Percentiles rank a stretch among this genome's conserved stretches.
These are phyloP conservation scores for Papilio dardanus DNA, from an alignment of 1,140 invertebrate species.

Conservation along the genomic window DNA sequence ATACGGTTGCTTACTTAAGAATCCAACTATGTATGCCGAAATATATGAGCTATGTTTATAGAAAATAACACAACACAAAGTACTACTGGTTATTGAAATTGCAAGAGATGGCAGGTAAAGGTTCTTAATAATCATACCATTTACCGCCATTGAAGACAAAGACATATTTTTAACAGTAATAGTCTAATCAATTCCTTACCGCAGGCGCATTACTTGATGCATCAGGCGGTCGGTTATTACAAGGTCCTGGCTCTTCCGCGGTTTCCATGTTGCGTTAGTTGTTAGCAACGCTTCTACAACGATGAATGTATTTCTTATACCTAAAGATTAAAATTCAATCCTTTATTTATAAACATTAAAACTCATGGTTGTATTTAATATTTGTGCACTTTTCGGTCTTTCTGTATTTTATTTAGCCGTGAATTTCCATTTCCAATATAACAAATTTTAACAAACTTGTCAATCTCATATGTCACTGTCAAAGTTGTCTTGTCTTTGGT, in stretches of 20 bases:
- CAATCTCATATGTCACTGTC: background rate
- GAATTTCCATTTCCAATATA: background rate
- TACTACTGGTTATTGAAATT: background rate
- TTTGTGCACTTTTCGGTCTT: background rate
- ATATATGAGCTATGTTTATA: too few species aligned
- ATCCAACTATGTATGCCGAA: too few species aligned
- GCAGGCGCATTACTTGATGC: slow-evolving; percentile 34
- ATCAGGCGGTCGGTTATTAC: background rate
- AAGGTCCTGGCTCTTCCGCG: background rate
- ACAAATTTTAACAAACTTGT: background rate
- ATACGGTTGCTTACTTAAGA: too few species aligned
- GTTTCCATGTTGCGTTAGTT: slow-evolving; percentile 21
- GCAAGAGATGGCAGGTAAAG: background rate
- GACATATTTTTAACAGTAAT: slow-evolving; percentile 2
- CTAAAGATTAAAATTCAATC: background rate
- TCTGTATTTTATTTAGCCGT: background rate
- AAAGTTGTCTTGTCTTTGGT: background rate
- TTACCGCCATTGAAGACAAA: background rate
- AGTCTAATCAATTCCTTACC: slow-evolving; percentile 37
- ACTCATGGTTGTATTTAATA: background rate
- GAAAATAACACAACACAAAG: background rate
- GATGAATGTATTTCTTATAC: slow-evolving; percentile 4
- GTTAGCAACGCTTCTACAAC: background rate
- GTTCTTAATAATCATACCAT: slow-evolving; percentile 12
- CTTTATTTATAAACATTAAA: background rate